These are phyloP conservation scores for Lagorchestes hirsutus DNA, from an alignment of 2,797 vertebrate species.

Conservation along the genomic window DNA sequence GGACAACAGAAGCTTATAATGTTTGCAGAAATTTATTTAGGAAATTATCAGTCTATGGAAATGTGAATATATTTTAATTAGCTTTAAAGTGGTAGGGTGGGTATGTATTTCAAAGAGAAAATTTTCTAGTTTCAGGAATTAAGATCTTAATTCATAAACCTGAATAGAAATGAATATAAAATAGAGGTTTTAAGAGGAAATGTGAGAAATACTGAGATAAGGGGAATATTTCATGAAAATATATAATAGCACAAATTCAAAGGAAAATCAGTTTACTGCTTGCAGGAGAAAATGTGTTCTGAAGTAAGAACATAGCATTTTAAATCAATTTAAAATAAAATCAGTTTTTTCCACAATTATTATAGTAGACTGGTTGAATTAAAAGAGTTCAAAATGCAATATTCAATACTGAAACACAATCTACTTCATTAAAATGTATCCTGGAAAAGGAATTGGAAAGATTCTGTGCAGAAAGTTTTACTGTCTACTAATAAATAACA, in stretches of 20 bases:
- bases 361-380: conserved; percentile 36
- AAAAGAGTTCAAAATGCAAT: conserved; percentile 41
- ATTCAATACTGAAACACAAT: conserved; percentile 14
- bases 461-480: conserved; percentile 1
- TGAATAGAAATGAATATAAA: conserved; percentile 24
- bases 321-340: conserved; percentile 70
- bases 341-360: conserved; percentile 39
- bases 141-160: conserved; percentile 59
- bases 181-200: conserved; percentile 47
- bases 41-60: conserved; percentile 71
- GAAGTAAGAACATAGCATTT: conserved; percentile 35
- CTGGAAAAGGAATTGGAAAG: conserved; percentile 30
- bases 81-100: conserved; percentile 45
- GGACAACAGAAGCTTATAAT: conserved; percentile 58
- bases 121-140: conserved; percentile 47
- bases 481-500: conserved; percentile 25
- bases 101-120: not conserved
- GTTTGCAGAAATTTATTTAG: conserved; percentile 71
- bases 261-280: conserved; percentile 1
- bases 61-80: conserved; percentile 67
- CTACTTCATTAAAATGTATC: conserved; percentile 22
- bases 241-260: not conserved
- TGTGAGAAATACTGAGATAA: conserved; percentile 43
- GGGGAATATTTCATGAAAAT: conserved; percentile 45
- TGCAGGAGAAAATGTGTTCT: not conserved